Evolutionary conservation across 2,113 vertebrate genomes (phyloP).

Genomic region (Oceanites oceanicus): DNA sequence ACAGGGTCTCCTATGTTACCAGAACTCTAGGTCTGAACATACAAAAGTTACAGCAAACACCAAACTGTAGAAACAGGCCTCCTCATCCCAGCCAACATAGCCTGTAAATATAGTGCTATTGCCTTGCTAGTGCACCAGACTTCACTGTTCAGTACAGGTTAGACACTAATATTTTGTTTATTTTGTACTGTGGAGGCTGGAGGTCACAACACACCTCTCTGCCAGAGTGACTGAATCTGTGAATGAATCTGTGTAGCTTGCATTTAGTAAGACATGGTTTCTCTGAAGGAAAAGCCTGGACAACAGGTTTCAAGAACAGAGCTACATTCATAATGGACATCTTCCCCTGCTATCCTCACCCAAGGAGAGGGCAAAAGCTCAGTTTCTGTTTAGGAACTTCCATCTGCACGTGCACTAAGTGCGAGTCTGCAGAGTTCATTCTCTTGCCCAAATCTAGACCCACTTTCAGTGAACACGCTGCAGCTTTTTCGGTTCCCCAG

Average conservation of each 20-base stretch:
- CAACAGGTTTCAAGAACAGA: not conserved
- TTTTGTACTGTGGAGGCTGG: not conserved
- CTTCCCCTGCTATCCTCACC: not conserved
- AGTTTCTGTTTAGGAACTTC: not conserved
- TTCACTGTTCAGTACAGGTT: not conserved
- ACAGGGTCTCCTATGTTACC: accelerated
- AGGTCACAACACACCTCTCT: not conserved
- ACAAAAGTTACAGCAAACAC: not conserved
- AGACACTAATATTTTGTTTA: not conserved
- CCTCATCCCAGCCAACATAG: not conserved
- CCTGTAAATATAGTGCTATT: not conserved
- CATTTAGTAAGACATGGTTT: not conserved
- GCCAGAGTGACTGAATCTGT: not conserved
- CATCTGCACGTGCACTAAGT: not conserved
- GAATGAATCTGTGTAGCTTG: not conserved
- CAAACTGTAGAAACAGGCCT: not conserved
- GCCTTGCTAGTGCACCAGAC: not conserved
- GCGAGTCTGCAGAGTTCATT: not conserved
- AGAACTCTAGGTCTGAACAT: not conserved
- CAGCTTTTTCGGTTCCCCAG: not conserved
- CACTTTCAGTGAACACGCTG: not conserved
- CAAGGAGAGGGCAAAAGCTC: not conserved
- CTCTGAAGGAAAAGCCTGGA: not conserved
- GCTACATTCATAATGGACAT: not conserved
- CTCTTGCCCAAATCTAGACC: not conserved